A percentile compares a stretch with the other conserved stretches of the same genome.
phyloP scores from a whole-genome alignment of 2,797 vertebrate genomes.

The Urosaurus nigricauda region DNA sequence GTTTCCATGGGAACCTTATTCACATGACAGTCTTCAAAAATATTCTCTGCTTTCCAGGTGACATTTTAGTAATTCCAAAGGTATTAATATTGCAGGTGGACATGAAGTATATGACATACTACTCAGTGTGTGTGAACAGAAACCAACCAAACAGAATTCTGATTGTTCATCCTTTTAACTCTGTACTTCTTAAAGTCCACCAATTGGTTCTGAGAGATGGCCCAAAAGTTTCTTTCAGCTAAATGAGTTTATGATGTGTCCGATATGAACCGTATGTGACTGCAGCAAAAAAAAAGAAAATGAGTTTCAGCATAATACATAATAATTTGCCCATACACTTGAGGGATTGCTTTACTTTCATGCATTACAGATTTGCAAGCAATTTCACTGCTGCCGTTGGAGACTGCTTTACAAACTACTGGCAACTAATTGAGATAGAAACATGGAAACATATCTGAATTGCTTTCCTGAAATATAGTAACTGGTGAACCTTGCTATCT shows the following conservation, averaged over 20 bases:
- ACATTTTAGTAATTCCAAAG: constrained; percentile 70
- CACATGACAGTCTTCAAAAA: constrained; percentile 69
- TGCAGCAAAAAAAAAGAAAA: constrained; percentile 58
- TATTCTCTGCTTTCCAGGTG: constrained; percentile 68
- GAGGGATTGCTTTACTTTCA: constrained; percentile 76
- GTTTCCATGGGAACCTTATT: constrained; percentile 75
- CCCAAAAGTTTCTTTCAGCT: constrained; percentile 38
- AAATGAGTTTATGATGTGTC: constrained; percentile 54
- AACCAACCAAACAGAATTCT: constrained; percentile 49
- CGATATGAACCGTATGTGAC: constrained; percentile 66
- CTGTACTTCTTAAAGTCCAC: constrained; percentile 29
- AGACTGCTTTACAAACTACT: constrained; percentile 75
- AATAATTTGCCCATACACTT: constrained; percentile 71
- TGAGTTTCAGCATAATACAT: constrained; percentile 67
- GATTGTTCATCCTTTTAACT: constrained; percentile 39
- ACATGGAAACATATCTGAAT: constrained; percentile 59
- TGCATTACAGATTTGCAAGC: constrained; percentile 78
- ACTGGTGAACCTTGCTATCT: constrained; percentile 68
- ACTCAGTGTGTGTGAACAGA: neutral
- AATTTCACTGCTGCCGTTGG: constrained; percentile 81
- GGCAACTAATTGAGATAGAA: constrained; percentile 77
- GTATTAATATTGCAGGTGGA: constrained; percentile 64
- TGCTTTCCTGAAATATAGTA: constrained; percentile 45
- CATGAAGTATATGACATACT: constrained; percentile 55
- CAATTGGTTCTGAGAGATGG: neutral